Evolutionary conservation across 2,888 invertebrate genomes (phyloP), one percentile per base, ranked within the genome.

Genomic region (Petrolisthes cinctipes): DNA sequence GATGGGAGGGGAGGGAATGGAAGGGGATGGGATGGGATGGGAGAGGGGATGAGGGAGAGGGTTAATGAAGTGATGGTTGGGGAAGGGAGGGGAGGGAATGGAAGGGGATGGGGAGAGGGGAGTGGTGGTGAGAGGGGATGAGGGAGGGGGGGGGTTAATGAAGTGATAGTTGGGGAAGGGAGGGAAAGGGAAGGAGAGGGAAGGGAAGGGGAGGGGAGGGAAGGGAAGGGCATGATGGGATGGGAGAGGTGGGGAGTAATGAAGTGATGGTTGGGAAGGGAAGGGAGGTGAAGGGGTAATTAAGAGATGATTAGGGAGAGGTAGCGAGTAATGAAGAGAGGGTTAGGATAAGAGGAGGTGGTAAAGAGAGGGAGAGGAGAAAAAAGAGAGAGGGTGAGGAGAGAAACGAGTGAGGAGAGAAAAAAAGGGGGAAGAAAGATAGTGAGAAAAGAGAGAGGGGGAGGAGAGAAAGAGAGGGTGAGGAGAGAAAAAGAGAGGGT

Each of bases 401-500:
- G 37, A 37, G 37, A 2, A 37, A 37, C 0, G 37, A 37, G 37
- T 37, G 37, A 37, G 37, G 37, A 23, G 71, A 14, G 75, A 23
- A 9, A 56, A 7, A 17, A 20, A 23, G 23, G 37, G 54, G 20
- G 75, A 71, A 53, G 75, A 57, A 57, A 56, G 56, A 23, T 23
- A 56, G 37, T 56, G 57, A 56, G 56, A 73, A 71, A 54, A 73
- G 56, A 54, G 83, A 71, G 71, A 20, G 82, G 71, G 53, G 51
- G 37, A 54, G 53, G 73, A 66, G 2, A 54, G 53, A 53, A 61
- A n/a, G 53, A n/a, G 4, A 56, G 23, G 14, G 76, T 0, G 3
- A 37, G n/a, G 61, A 23, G 81, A 23, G 61, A 23, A 23, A 61
- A 57, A 23, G 61, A 17, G 61, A 61, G 80, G 61, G n/a, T 11